Percentiles rank a stretch among this genome's conserved stretches.
Evolutionary conservation across 2,888 invertebrate genomes (phyloP).

Genomic region (Graphium colonna): DNA sequence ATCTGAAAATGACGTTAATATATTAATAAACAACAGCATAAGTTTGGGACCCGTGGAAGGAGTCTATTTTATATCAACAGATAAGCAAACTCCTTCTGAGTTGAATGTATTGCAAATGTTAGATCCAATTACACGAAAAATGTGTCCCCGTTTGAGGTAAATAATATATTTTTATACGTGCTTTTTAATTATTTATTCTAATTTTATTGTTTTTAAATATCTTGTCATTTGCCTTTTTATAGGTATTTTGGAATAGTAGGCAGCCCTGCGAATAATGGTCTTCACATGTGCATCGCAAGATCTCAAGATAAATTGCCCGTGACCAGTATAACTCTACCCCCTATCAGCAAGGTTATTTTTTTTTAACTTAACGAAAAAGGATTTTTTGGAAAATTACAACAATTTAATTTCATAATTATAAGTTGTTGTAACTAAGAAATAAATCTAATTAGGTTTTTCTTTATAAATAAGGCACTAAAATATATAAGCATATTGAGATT

Average conservation of each 20-base stretch:
- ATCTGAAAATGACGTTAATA: neutral
- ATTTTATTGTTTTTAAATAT: too few relatives aligned
- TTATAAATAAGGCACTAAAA: slow-evolving; percentile 41
- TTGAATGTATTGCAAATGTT: slow-evolving; percentile 1
- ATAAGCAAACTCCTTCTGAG: neutral
- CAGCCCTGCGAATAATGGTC: neutral
- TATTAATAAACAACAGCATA: slow-evolving; percentile 1
- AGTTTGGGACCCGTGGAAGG: neutral
- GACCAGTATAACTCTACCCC: slow-evolving; percentile 19
- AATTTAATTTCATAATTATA: too few relatives aligned
- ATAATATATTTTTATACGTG: too few relatives aligned
- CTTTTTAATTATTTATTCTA: neutral
- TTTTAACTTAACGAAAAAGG: too few relatives aligned
- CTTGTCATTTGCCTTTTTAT: neutral
- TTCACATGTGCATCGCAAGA: slow-evolving; percentile 18
- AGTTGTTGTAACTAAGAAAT: slow-evolving; percentile 35
- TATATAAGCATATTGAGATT: too few relatives aligned
- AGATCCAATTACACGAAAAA: slow-evolving; percentile 5
- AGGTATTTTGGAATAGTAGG: slow-evolving; percentile 19
- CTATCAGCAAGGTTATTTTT: slow-evolving; percentile 16
- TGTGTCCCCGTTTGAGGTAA: slow-evolving; percentile 14
- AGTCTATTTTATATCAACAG: neutral
- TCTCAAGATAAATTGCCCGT: slow-evolving; percentile 20
- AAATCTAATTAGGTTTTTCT: too few relatives aligned
- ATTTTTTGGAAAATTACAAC: too few relatives aligned